A percentile compares a stretch with the other conserved stretches of the same genome.
These are phyloP conservation scores for Prionace glauca DNA, from an alignment of 2,797 vertebrate species.

Conservation along the genomic window DNA sequence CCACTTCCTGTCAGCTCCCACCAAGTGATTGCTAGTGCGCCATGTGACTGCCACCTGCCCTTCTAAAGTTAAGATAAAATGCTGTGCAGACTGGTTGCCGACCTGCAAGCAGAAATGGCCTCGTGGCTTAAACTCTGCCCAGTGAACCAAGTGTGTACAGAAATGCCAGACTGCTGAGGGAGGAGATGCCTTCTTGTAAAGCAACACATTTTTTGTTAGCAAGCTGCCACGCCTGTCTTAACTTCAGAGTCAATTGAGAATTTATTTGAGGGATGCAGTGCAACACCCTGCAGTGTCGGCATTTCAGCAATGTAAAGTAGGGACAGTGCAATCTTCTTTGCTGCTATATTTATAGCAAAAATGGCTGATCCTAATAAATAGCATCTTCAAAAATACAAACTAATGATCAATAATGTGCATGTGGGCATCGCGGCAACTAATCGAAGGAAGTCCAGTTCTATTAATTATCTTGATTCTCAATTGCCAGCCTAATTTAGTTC, in stretches of 20 bases:
- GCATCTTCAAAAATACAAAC: neutral
- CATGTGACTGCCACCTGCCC: no score
- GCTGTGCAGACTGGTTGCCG: no score
- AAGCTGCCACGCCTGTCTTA: neutral
- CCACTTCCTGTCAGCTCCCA: no score
- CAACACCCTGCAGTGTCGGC: neutral
- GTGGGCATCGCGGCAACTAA: neutral
- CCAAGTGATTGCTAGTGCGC: no score
- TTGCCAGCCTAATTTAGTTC: neutral
- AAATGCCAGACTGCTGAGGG: neutral
- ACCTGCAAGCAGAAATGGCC: no score
- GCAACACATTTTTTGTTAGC: neutral
- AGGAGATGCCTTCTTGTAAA: neutral
- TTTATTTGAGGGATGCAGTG: neutral
- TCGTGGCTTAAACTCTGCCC: no score
- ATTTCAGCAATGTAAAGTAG: neutral
- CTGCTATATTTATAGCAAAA: neutral
- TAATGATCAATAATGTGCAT: slow-evolving; percentile 17
- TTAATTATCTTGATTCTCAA: slow-evolving; percentile 12
- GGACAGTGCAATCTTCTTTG: neutral
- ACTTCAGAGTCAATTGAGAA: neutral
- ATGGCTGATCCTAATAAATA: neutral
- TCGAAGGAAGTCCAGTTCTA: neutral
- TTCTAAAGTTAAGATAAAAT: no score
- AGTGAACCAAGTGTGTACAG: neutral